Base-by-base conservation (phyloP, 2,113 vertebrate species). In the Arizona elegans region DNA sequence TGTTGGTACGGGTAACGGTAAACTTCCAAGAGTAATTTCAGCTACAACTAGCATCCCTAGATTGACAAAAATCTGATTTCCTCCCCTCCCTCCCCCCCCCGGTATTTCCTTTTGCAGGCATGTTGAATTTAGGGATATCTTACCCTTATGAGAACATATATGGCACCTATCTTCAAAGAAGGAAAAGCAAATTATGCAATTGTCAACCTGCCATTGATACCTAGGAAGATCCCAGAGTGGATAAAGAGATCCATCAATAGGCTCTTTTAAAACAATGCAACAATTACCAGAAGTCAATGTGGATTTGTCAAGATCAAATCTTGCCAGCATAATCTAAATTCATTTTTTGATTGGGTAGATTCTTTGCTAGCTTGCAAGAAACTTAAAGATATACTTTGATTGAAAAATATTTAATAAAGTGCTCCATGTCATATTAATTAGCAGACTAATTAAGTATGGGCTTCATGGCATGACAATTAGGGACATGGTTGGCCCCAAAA, bases 41-140 rank as follows among this genome's bases (percentile, higher is more conserved):
- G 65, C 65, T 70, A 33, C 12, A 70, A n/a, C 13, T 70, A 70
- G 65, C 29, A 33, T 6, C n/a, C n/a, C 65, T 70, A 13, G 29
- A 33, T 70, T 33, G 65, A 70, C 29, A 70, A 70, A n/a, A n/a
- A 26, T 11, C 59, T 62, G 59, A 53, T 6, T 6, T 4, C 1
- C 3, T 47, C n/a, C 12, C 13, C n/a, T 6, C 59, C 0, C 38
- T 2, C 2, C 38, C 38, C 2, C 38, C 38, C 38, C 38, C 0
- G 38, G 10, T 33, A 75, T 75, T 75, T 75, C 65, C 65, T 75
- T 75, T 75, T 75, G 13, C 2, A 17, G 65, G 65, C n/a, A 75
- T 75, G n/a, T 75, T 75, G 33, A 75, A 75, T 33, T 33, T 75
- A 75, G 12, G 13, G 13, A 6, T 33, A 33, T 75, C 65, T 33